Conservation (phyloP, 2,888 invertebrate genomes). For the Cyrtodaria siliqua region DNA sequence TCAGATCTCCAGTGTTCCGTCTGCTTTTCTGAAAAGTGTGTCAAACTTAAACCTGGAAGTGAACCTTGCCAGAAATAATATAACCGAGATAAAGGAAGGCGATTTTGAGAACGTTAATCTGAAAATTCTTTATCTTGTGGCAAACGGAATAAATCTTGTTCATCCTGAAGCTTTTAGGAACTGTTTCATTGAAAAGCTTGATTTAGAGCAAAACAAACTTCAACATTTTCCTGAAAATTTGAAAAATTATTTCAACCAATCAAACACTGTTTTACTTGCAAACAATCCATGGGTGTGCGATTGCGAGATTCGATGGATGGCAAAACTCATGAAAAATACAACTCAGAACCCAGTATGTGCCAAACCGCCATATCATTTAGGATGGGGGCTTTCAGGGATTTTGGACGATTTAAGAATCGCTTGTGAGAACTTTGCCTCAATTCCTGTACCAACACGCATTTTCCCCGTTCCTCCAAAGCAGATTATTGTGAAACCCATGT, state of each 20-base stretch:
- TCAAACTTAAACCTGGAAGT: constrained; percentile 50
- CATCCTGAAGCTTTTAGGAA: constrained; percentile 62
- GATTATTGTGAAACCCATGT: constrained; percentile 33
- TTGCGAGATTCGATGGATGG: constrained; percentile 73
- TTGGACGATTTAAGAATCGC: constrained; percentile 41
- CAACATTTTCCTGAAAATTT: constrained; percentile 61
- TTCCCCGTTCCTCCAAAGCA: constrained; percentile 44
- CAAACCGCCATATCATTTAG: constrained; percentile 45
- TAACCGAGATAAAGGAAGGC: constrained; percentile 43
- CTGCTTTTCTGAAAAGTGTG: constrained; percentile 48
- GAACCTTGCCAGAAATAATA: constrained; percentile 57
- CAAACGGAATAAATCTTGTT: constrained; percentile 56
- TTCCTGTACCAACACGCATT: constrained; percentile 46
- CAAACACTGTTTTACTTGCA: constrained; percentile 42
- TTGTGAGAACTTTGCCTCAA: constrained; percentile 57
- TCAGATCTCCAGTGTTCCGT: constrained; percentile 56
- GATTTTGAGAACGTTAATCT: constrained; percentile 52
- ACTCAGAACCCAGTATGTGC: constrained; percentile 60
- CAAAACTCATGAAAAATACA: constrained; percentile 39
- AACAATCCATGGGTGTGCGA: constrained; percentile 73
- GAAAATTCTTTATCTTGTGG: constrained; percentile 58
- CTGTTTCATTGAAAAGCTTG: constrained; percentile 59
- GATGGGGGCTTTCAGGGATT: constrained; percentile 45
- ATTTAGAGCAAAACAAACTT: constrained; percentile 62
- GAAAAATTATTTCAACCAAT: constrained; percentile 52